Percentiles rank a stretch among this genome's conserved stretches.
Evolutionary conservation across 2,113 vertebrate genomes (phyloP).

Genomic region (Passerina amoena): DNA sequence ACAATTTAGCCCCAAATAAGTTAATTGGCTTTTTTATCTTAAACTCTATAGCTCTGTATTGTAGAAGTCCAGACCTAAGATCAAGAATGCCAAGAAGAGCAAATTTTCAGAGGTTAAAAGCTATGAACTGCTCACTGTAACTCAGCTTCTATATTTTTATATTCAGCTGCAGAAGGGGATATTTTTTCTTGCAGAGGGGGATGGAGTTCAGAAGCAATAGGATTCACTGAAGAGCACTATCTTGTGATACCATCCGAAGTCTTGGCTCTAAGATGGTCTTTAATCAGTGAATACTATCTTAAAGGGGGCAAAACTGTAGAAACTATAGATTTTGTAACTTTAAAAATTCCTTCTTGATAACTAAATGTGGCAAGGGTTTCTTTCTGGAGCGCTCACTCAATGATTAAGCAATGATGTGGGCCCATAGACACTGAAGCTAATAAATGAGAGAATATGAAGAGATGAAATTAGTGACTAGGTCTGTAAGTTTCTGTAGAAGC

Average conservation of each 20-base stretch:
- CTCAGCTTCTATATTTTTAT: neutral
- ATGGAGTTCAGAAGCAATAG: neutral
- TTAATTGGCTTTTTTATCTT: neutral
- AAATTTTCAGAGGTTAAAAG: neutral
- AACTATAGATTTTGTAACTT: neutral
- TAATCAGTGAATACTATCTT: neutral
- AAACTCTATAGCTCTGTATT: neutral
- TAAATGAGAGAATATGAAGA: neutral
- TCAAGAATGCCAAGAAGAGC: neutral
- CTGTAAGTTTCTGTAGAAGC: neutral
- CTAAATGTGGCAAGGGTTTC: neutral
- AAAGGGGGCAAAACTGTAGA: neutral
- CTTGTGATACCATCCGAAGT: neutral
- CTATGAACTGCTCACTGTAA: neutral
- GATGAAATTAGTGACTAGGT: neutral
- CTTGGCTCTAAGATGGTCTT: neutral
- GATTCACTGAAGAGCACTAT: neutral
- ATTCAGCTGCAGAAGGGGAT: neutral
- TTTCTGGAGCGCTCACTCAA: neutral
- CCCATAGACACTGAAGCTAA: neutral
- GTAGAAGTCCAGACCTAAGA: neutral
- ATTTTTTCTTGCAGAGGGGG: neutral
- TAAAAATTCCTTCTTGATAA: neutral
- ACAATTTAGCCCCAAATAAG: neutral
- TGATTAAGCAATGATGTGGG: neutral